Conservation (phyloP, 2,888 invertebrate genomes). For the Slavum lentiscoides region DNA sequence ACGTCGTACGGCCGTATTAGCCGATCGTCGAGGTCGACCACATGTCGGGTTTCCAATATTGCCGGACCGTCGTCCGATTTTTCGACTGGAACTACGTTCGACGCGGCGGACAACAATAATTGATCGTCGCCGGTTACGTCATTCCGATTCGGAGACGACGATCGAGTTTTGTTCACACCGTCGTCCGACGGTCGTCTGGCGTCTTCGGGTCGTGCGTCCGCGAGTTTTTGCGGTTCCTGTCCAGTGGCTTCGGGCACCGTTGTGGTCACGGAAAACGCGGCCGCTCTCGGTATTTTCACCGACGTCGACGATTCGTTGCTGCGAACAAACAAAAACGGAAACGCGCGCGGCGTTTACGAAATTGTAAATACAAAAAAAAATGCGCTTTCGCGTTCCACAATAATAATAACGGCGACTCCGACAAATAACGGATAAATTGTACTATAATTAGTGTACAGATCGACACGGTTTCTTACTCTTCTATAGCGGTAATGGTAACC, state of each 20-base stretch:
- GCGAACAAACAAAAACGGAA: not conserved
- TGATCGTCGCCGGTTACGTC: not conserved
- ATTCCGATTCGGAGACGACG: not conserved
- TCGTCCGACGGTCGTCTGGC: not conserved
- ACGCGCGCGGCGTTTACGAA: not conserved
- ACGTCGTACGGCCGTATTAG: not conserved
- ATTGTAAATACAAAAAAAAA: not conserved
- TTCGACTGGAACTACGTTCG: not conserved
- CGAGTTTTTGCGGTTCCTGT: not conserved
- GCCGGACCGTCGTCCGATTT: not conserved
- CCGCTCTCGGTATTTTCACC: not conserved
- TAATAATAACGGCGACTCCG: not conserved
- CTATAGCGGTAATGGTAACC: not conserved
- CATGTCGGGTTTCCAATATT: not conserved
- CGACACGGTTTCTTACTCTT: constrained; percentile 15
- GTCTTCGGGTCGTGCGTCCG: not conserved
- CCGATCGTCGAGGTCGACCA: constrained; percentile 4
- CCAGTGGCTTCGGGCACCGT: constrained; percentile 15
- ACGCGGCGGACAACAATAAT: not conserved
- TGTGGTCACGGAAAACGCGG: constrained; percentile 28
- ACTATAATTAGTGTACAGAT: not conserved
- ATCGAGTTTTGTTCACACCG: not conserved
- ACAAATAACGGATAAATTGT: not conserved
- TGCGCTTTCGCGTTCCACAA: not conserved
- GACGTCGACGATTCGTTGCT: constrained; percentile 36